These are phyloP conservation scores for Connochaetes taurinus DNA, from an alignment of 2,113 vertebrate species.

Conservation along the genomic window DNA sequence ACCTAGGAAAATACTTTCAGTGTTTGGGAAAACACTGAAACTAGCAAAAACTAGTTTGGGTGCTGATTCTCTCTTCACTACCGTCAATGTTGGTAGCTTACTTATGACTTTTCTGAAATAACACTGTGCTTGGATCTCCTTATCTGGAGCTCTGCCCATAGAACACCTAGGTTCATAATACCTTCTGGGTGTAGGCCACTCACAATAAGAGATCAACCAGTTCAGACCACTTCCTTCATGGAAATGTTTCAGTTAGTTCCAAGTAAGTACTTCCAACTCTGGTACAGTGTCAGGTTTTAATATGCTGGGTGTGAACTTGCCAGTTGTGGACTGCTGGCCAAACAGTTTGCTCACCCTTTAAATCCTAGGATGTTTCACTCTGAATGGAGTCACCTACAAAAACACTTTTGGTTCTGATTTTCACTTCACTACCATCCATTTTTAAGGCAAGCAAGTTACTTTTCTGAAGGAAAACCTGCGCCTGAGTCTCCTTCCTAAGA, in stretches of 20 bases:
- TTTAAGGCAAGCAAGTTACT: background rate
- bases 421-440: background rate
- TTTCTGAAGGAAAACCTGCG: background rate
- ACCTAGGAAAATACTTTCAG: too few relatives aligned
- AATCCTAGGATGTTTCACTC: background rate
- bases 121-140: too few relatives aligned
- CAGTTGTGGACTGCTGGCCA: background rate
- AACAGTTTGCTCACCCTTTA: background rate
- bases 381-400: background rate
- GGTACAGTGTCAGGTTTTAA: background rate
- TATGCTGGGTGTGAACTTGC: background rate
- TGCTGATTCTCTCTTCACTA: too few relatives aligned
- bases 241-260: background rate
- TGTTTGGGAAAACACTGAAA: too few relatives aligned
- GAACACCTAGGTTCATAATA: too few relatives aligned
- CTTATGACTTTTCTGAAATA: too few relatives aligned
- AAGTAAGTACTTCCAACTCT: background rate
- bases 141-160: too few relatives aligned
- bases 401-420: background rate
- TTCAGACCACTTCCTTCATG: too few relatives aligned
- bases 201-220: too few relatives aligned
- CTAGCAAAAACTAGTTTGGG: too few relatives aligned
- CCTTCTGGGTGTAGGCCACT: too few relatives aligned
- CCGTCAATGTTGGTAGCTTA: too few relatives aligned
- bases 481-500: background rate